phyloP scores from a whole-genome alignment of 2,888 invertebrate species.

The Lomographa bimaculata region DNA sequence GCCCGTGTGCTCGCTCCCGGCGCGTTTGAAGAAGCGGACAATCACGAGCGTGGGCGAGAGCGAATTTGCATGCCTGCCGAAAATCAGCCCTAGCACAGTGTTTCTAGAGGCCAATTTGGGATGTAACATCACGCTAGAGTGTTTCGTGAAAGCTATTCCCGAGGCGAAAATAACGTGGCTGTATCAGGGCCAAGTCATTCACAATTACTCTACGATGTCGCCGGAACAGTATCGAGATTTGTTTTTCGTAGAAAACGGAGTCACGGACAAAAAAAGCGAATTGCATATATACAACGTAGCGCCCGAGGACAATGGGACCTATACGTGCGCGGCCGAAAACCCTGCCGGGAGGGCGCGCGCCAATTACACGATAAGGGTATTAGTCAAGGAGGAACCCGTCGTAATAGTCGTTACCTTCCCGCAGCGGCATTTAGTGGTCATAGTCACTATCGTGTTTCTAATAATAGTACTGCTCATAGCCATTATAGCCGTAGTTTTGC shows the following conservation, averaged over 20 bases:
- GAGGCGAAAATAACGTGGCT: constrained; percentile 93
- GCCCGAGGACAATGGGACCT: constrained; percentile 92
- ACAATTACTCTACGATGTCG: constrained; percentile 88
- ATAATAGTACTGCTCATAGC: constrained; percentile 86
- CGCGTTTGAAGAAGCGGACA: constrained; percentile 85
- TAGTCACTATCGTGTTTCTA: constrained; percentile 86
- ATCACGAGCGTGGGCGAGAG: constrained; percentile 87
- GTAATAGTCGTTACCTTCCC: constrained; percentile 87
- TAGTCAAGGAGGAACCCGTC: constrained; percentile 88
- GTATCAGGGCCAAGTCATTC: constrained; percentile 91
- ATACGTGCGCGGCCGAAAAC: constrained; percentile 93
- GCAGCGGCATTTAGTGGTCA: constrained; percentile 87
- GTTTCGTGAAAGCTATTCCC: constrained; percentile 91
- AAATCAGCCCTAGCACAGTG: constrained; percentile 89
- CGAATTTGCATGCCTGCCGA: constrained; percentile 92
- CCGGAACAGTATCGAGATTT: constrained; percentile 87
- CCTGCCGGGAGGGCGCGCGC: constrained; percentile 90
- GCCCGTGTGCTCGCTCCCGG: constrained; percentile 89
- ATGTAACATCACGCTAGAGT: constrained; percentile 91
- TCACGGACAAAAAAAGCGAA: constrained; percentile 90
- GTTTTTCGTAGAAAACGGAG: constrained; percentile 89
- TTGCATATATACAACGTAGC: constrained; percentile 90
- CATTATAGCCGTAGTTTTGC: constrained; percentile 86
- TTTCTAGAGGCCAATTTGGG: constrained; percentile 91
- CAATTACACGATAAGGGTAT: constrained; percentile 91